Base-by-base conservation (phyloP, 2,797 vertebrate genomes). In the Lemur catta region DNA sequence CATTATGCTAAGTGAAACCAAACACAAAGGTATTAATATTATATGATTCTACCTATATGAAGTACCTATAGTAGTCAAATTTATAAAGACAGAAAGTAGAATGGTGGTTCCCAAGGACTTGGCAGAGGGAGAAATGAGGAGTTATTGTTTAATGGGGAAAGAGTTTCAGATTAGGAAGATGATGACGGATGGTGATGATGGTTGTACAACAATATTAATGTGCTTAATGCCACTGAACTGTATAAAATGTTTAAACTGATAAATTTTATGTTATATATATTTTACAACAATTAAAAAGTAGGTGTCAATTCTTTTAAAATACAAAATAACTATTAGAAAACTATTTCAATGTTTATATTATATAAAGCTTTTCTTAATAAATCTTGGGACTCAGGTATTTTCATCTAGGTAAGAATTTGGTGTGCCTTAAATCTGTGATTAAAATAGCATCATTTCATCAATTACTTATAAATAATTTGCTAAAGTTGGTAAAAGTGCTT, bases 241-340 rank as follows among this genome's bases (percentile, higher is more conserved):
- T 20, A n/a, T 33, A 41, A 88, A 48, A 93, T 30, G n/a, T 30
- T 50, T 84, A 57, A 65, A 48, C 48, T 57, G 33, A 14, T 63
- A 38, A 38, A 59, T n/a, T 46, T 57, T 38, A 46, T 61, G 72
- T 69, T 76, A 76, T 35, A 3, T 35, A 50, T 76, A 65, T 61
- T 76, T 84, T 84, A 80, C 35, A 41, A 85, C 11, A 94, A 80
- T 76, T 90, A 89, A 61, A 75, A 95, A 94, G 67, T n/a, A 52
- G 13, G 4, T 71, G 1, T 46, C 14, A 46, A 41, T 55, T 84
- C 2, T 79, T 91, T 50, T 59, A 78, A 92, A 89, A 80, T 2
- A 15, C 0, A 82, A 74, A 46, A 92, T 46, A 95, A 94, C 28
- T 76, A 11, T 71, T 57, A 46, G 17, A 85, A 88, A 92, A 76